Conservation (phyloP, 2,797 vertebrate species). For the Rhinichthys osculus region DNA sequence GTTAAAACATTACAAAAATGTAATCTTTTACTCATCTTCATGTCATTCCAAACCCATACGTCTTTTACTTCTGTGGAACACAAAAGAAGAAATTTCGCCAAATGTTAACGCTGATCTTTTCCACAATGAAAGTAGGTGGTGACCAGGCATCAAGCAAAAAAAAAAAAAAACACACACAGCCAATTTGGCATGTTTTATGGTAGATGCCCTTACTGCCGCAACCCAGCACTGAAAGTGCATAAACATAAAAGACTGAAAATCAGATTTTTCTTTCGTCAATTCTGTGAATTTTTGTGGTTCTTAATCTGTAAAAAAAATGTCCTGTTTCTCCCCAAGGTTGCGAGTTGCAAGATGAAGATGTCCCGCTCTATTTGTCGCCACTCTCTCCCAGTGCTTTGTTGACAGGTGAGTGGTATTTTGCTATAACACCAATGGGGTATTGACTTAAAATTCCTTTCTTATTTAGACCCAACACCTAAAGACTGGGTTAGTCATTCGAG, state of each 20-base stretch:
- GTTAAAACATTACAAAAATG: not conserved
- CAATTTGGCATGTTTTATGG: no score
- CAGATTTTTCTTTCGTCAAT: no score
- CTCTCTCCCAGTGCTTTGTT: slow-evolving; percentile 3
- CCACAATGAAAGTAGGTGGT: not conserved
- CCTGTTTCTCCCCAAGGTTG: slow-evolving; percentile 14
- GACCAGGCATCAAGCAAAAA: not conserved
- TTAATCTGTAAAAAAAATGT: not conserved
- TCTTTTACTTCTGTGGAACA: not conserved
- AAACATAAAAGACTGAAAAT: no score
- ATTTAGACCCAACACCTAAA: slow-evolving; percentile 31
- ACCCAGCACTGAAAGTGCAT: no score
- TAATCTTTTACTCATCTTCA: not conserved
- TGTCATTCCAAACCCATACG: not conserved
- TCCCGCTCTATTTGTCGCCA: not conserved
- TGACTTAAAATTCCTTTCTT: not conserved
- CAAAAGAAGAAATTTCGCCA: no score
- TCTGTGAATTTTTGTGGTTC: not conserved
- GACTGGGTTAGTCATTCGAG: not conserved
- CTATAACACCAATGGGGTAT: not conserved
- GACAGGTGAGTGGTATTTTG: slow-evolving; percentile 52
- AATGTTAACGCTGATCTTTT: not conserved
- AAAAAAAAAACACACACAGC: not conserved
- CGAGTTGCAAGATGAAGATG: slow-evolving; percentile 23
- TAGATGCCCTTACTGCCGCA: not conserved